Percentiles rank a stretch among this genome's conserved stretches.
Evolutionary conservation across 2,888 invertebrate genomes (phyloP).

Genomic region (Seladonia tumulorum): DNA sequence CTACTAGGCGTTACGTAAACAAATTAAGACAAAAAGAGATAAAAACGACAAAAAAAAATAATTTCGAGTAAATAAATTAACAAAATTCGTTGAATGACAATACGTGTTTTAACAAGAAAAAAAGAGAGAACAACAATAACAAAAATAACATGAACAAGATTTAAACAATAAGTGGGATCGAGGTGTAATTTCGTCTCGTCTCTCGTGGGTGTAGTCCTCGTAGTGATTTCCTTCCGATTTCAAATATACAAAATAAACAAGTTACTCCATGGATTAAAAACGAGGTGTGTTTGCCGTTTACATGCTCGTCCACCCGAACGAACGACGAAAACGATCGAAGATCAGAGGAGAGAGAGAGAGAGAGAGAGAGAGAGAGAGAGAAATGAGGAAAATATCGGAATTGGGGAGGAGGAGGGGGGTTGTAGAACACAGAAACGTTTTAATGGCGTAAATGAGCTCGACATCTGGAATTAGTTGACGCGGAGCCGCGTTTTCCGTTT

Average conservation of each 20-base stretch:
- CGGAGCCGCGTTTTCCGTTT: slow-evolving; percentile 5
- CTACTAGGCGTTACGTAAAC: not conserved
- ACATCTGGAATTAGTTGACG: slow-evolving; percentile 13
- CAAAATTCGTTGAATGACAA: slow-evolving; percentile 81
- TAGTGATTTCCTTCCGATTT: slow-evolving; percentile 62
- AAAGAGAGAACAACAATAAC: slow-evolving; percentile 66
- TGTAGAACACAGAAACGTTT: not conserved
- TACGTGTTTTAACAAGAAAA: slow-evolving; percentile 75
- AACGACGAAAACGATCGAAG: not conserved
- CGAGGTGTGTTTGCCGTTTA: slow-evolving; percentile 46
- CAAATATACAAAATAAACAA: slow-evolving; percentile 24
- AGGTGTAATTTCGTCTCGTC: slow-evolving; percentile 64
- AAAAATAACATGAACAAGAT: slow-evolving; percentile 69
- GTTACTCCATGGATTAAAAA: not conserved
- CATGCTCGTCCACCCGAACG: slow-evolving; percentile 43
- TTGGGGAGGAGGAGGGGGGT: not conserved
- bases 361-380: not conserved
- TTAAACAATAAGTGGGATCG: slow-evolving; percentile 59
- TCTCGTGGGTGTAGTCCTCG: slow-evolving; percentile 59
- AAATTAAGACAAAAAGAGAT: not conserved
- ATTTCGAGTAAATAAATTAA: slow-evolving; percentile 52
- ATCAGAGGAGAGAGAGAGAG: not conserved
- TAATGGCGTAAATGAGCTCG: slow-evolving; percentile 1
- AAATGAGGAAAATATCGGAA: not conserved
- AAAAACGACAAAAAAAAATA: not conserved